Conservation (phyloP, 2,113 vertebrate species). For the Spheniscus mendiculus region DNA sequence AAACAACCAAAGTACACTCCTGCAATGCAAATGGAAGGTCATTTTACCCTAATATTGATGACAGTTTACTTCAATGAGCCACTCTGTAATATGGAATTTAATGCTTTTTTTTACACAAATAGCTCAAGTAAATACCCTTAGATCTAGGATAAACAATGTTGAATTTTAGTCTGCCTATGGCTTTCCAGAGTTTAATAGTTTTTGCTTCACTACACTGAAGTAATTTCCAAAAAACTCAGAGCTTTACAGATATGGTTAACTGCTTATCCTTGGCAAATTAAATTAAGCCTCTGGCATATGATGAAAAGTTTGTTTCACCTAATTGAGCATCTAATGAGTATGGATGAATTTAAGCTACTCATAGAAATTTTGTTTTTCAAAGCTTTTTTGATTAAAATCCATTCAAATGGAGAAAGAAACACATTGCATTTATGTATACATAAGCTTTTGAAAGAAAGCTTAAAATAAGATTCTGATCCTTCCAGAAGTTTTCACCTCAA, state of each 20-base stretch:
- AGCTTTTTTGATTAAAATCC: constrained; percentile 38
- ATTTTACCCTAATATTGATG: background rate
- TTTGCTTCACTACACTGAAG: constrained; percentile 24
- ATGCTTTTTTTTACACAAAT: background rate
- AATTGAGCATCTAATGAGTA: constrained; percentile 69
- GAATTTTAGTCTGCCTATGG: background rate
- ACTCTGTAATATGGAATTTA: background rate
- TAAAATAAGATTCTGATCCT: background rate
- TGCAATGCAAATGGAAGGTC: background rate
- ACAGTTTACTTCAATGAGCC: background rate
- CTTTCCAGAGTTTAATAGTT: constrained; percentile 5
- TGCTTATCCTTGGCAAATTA: constrained; percentile 67
- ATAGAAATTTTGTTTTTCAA: constrained; percentile 62
- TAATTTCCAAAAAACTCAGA: constrained; percentile 34
- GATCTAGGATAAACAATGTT: background rate
- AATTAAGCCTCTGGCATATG: constrained; percentile 65
- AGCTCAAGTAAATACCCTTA: background rate
- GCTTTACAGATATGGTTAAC: constrained; percentile 51
- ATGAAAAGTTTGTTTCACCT: constrained; percentile 66
- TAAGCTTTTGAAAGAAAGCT: constrained; percentile 20
- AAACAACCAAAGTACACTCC: background rate
- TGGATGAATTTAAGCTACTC: constrained; percentile 54
- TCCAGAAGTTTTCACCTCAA: background rate
- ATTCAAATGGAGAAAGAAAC: constrained; percentile 26
- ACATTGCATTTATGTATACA: background rate